Percentiles rank a stretch among this genome's conserved stretches.
These are phyloP conservation scores for Andrena hattorfiana DNA, from an alignment of 2,888 invertebrate species.

Conservation along the genomic window DNA sequence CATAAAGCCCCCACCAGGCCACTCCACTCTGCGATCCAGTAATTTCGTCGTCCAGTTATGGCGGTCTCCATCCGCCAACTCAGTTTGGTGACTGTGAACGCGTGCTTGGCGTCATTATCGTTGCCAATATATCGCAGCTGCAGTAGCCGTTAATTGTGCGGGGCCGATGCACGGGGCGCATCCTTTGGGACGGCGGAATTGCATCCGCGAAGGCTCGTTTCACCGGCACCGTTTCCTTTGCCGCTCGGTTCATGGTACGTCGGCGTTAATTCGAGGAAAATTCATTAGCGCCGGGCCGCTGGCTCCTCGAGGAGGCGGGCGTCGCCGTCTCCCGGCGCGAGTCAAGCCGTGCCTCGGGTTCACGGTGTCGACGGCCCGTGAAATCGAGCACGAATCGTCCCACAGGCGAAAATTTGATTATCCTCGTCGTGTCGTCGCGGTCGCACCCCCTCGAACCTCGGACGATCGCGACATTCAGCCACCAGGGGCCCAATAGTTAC, in stretches of 20 bases:
- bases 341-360: conserved; percentile 2
- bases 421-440: conserved; percentile 49
- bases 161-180: conserved; percentile 33
- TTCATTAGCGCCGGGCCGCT: conserved; percentile 70
- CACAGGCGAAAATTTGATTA: conserved; percentile 74
- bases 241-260: conserved; percentile 47
- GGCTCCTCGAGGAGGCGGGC: conserved; percentile 41
- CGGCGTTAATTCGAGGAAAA: conserved; percentile 71
- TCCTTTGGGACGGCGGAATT: conserved; percentile 37
- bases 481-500: conserved; percentile 1
- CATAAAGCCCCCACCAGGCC: no score
- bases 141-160: conserved; percentile 29
- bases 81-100: background rate
- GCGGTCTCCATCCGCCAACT: background rate
- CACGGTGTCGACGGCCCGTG: conserved; percentile 48
- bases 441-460: background rate
- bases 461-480: background rate
- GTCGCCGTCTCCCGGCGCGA: conserved; percentile 9
- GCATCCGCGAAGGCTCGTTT: conserved; percentile 43
- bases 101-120: conserved; percentile 3
- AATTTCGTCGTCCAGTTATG: background rate
- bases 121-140: conserved; percentile 10
- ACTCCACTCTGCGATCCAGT: background rate
- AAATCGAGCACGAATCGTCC: conserved; percentile 72
- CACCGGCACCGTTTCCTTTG: conserved; percentile 52